These are phyloP conservation scores for Corythaeola cristata DNA, from an alignment of 2,113 vertebrate species.

Conservation along the genomic window DNA sequence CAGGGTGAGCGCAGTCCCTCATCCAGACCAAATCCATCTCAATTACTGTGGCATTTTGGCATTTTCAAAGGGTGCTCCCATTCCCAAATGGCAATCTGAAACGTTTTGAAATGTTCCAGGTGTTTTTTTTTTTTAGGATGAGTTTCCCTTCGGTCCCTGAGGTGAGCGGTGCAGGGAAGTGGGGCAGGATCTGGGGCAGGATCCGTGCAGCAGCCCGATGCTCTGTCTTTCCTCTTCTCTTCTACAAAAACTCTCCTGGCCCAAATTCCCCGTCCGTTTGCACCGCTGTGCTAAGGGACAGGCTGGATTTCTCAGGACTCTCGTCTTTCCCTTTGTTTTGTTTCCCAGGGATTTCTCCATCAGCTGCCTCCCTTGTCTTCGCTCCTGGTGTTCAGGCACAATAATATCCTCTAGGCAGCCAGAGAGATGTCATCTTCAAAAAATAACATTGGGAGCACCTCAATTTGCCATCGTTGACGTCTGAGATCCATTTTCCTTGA, in stretches of 20 bases:
- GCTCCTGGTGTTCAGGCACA: background rate
- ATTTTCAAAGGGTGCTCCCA: background rate
- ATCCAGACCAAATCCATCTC: background rate
- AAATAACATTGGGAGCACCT: background rate
- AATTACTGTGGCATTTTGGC: background rate
- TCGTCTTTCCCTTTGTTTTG: conserved; percentile 45
- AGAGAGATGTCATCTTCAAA: background rate
- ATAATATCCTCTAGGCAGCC: background rate
- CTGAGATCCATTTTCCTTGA: background rate
- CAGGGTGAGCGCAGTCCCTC: background rate
- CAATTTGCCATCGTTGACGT: fast-evolving
- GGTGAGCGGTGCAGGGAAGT: fast-evolving
- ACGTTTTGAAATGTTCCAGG: background rate
- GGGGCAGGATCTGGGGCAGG: background rate
- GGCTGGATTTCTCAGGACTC: conserved; percentile 33
- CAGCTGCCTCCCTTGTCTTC: background rate
- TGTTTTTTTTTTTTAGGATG: background rate
- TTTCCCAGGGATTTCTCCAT: conserved; percentile 40
- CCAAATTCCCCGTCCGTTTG: background rate
- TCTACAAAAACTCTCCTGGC: background rate
- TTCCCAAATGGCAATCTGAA: background rate
- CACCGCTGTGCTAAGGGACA: background rate
- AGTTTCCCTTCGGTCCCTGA: fast-evolving
- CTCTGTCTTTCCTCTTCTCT: background rate
- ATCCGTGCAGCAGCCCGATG: background rate